Conservation (phyloP, 2,797 vertebrate genomes). For the Takifugu ocellatus region DNA sequence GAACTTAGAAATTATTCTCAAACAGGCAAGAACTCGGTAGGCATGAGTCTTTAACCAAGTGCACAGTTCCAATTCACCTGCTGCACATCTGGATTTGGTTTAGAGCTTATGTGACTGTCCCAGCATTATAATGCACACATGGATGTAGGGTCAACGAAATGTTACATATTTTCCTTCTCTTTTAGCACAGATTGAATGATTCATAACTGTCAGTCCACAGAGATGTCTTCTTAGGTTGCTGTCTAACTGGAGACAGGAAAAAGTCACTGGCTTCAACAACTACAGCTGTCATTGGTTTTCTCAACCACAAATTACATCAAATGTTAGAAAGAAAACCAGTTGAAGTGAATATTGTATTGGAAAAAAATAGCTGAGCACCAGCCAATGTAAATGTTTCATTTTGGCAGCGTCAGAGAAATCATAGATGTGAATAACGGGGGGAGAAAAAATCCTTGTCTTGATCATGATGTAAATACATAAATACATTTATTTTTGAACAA, state of each 20-base stretch:
- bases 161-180: conserved; percentile 10
- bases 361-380: too few relatives aligned
- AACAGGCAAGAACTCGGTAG: conserved; percentile 7
- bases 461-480: too few relatives aligned
- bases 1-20: conserved; percentile 48
- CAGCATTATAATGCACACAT: neutral
- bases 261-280: conserved; percentile 18
- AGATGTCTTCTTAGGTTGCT: conserved; percentile 12
- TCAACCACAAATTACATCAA: conserved; percentile 23
- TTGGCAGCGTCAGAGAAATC: too few relatives aligned
- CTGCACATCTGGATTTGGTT: conserved; percentile 23
- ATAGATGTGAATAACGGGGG: too few relatives aligned
- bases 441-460: too few relatives aligned
- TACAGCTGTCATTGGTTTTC: conserved; percentile 39
- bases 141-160: neutral
- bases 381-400: too few relatives aligned
- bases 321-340: conserved; percentile 12
- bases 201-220: conserved; percentile 9
- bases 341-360: too few relatives aligned
- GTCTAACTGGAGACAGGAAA: conserved; percentile 23
- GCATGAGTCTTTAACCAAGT: conserved; percentile 12
- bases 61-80: conserved; percentile 16
- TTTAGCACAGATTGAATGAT: conserved; percentile 13
- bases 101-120: conserved; percentile 1
- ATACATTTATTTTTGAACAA: too few relatives aligned